Base-by-base conservation (phyloP, 2,888 invertebrate species). In the Orgyia antiqua region DNA sequence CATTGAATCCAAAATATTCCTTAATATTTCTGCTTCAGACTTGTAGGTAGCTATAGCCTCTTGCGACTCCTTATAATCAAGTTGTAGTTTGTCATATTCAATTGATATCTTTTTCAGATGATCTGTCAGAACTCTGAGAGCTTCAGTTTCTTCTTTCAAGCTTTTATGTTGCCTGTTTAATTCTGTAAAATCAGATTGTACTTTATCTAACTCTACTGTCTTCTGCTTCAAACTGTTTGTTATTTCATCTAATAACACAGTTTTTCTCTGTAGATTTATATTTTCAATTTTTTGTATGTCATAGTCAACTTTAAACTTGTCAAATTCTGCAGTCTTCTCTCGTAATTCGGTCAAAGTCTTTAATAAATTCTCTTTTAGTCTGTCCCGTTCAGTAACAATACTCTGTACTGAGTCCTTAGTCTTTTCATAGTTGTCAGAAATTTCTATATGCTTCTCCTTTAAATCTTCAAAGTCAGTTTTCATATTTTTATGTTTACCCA, bases 401-500 rank as follows among this genome's bases (percentile, higher is more conserved):
- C 47, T 61, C 28, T 78, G 70, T 9, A 71, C 68, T 13, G 69
- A 60, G 42, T 82, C 80, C 45, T 80, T 86, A 4, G 77, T 51
- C 45, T 79, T 82, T 47, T 89, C 89, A 44, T 87, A 83, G 33
- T 87, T 83, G 33, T 79, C 84, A 6, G 87, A 74, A 1, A 88
- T 66, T 41, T 87, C 87, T 42, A 88, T 76, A 36, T 88, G 74
- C 43, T 84, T 84, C 21, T 88, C 88, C 51, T 83, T 77, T 18
- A 89, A 61, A 10, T 84, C 78, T 24, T 69, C 86, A 35, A 84
- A 77, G 50, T 89, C 88, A 28, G 65, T 71, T 53, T 89, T 89
- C 7, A 91, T 65, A 1, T 49, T 60, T 42, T 88, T 88, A 44
- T 90, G 86, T 61, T 91, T 91, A 36, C 89, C 89, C 9, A 84